phyloP scores from a whole-genome alignment of 2,113 vertebrate species.

The Hyla sarda region DNA sequence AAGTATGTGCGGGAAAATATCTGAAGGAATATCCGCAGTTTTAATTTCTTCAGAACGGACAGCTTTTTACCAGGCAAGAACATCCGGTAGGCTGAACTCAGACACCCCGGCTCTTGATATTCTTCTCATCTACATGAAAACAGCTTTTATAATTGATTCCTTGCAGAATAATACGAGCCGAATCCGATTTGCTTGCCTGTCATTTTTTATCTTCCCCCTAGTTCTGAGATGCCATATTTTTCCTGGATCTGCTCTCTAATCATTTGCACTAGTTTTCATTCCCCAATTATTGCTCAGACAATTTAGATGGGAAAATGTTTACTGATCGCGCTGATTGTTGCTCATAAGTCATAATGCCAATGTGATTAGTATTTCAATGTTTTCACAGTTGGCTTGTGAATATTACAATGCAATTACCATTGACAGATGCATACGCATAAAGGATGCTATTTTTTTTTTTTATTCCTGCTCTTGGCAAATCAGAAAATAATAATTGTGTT shows the following conservation, averaged over 20 bases:
- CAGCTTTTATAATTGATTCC: constrained; percentile 46
- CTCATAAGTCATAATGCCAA: constrained; percentile 60
- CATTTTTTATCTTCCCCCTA: constrained; percentile 45
- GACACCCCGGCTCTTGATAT: constrained; percentile 39
- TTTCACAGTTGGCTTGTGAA: constrained; percentile 59
- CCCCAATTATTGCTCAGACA: constrained; percentile 59
- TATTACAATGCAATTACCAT: constrained; percentile 60
- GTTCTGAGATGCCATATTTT: constrained; percentile 52
- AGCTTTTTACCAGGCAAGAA: constrained; percentile 7
- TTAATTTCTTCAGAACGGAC: constrained; percentile 17
- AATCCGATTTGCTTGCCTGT: constrained; percentile 33
- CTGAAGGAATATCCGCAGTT: not conserved
- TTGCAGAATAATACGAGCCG: constrained; percentile 29
- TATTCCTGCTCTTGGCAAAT: constrained; percentile 50
- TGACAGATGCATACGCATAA: constrained; percentile 56
- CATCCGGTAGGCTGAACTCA: constrained; percentile 34
- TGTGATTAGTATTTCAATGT: constrained; percentile 60
- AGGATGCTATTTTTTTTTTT: constrained; percentile 38
- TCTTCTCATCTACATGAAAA: constrained; percentile 31
- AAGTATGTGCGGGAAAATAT: not conserved
- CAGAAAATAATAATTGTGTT: constrained; percentile 57
- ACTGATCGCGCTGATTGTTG: constrained; percentile 57
- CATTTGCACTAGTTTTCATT: constrained; percentile 55
- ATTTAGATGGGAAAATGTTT: constrained; percentile 59
- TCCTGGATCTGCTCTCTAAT: constrained; percentile 54